phyloP scores from a whole-genome alignment of 1,140 invertebrate genomes.

The Microplitis mediator region DNA sequence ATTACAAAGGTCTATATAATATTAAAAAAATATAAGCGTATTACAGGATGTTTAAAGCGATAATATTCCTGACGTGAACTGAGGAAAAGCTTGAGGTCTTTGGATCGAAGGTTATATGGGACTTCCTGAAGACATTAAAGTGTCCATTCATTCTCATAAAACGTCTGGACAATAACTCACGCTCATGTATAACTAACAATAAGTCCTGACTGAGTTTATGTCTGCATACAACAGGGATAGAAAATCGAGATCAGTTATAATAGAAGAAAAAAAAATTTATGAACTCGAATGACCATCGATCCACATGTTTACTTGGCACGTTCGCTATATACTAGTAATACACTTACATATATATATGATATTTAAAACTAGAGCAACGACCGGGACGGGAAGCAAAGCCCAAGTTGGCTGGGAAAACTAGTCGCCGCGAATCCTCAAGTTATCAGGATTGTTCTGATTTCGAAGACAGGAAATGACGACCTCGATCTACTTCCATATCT shows the following conservation, averaged over 20 bases:
- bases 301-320: conserved; percentile 13
- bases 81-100: too few relatives aligned
- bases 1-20: too few relatives aligned
- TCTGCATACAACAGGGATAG: not conserved
- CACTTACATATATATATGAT: not conserved
- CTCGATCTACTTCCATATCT: conserved; percentile 4
- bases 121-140: not conserved
- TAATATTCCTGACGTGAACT: too few relatives aligned
- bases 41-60: too few relatives aligned
- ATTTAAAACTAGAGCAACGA: conserved; percentile 53
- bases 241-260: not conserved
- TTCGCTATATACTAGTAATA: not conserved
- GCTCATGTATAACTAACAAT: not conserved
- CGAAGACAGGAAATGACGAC: conserved; percentile 14
- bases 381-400: conserved; percentile 38
- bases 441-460: conserved; percentile 14
- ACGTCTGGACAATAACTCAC: not conserved
- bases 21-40: too few relatives aligned
- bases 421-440: conserved; percentile 38
- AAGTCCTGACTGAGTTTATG: not conserved
- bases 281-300: conserved; percentile 2
- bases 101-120: too few relatives aligned
- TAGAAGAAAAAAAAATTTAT: not conserved
- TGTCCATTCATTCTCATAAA: not conserved
- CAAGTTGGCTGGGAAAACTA: conserved; percentile 48